A percentile compares a stretch with the other conserved stretches of the same genome.
Evolutionary conservation across 1,140 invertebrate species (phyloP).

Genomic region (Scaptomyza graminum): DNA sequence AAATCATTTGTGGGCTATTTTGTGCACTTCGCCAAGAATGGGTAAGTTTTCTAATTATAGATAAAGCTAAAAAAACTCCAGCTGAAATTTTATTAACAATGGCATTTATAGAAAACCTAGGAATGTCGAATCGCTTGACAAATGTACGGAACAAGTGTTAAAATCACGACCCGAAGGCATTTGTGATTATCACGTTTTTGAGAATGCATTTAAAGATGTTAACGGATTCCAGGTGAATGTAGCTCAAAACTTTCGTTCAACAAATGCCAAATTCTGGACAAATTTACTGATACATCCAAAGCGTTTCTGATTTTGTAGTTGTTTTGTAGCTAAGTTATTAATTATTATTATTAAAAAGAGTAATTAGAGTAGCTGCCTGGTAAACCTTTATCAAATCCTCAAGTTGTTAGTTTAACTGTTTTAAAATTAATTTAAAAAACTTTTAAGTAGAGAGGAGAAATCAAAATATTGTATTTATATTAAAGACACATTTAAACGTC

Average conservation of each 20-base stretch:
- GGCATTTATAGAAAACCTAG: constrained; percentile 43
- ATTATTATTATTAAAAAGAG: no score
- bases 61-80: neutral
- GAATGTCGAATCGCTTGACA: constrained; percentile 29
- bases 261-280: constrained; percentile 57
- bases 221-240: constrained; percentile 33
- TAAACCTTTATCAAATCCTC: no score
- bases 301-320: neutral
- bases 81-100: neutral
- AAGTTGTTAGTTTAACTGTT: no score
- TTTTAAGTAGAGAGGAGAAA: no score
- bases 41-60: constrained; percentile 40
- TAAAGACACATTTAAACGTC: no score
- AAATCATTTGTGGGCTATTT: constrained; percentile 60
- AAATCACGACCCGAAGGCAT: constrained; percentile 54
- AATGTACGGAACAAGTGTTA: constrained; percentile 45
- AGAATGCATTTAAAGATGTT: constrained; percentile 35
- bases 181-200: constrained; percentile 74
- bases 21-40: constrained; percentile 72
- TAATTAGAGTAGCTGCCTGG: no score
- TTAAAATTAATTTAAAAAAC: no score
- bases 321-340: no score
- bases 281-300: constrained; percentile 44
- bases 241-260: constrained; percentile 41
- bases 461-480: no score